These are phyloP conservation scores for Hydriomena furcata DNA, from an alignment of 2,888 invertebrate genomes.

Conservation along the genomic window DNA sequence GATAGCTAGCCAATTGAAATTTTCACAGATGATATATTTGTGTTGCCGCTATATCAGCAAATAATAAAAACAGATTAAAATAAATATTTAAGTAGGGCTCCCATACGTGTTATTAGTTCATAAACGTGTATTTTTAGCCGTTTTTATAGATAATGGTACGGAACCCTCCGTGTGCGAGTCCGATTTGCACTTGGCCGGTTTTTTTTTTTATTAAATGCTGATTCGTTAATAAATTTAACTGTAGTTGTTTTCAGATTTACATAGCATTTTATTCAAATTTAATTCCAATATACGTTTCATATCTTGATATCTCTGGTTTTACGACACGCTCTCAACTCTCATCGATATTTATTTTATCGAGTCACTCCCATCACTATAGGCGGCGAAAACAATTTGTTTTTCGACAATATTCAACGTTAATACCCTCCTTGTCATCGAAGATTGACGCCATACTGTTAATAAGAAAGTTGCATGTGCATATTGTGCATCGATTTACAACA, in stretches of 20 bases:
- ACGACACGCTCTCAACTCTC: constrained; percentile 17
- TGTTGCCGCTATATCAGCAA: no score
- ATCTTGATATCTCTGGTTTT: constrained; percentile 17
- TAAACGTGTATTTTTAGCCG: no score
- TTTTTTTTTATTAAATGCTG: constrained; percentile 12
- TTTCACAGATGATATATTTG: no score
- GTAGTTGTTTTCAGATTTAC: constrained; percentile 7
- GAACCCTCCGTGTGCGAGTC: no score
- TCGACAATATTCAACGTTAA: constrained; percentile 52
- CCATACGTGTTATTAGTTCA: no score
- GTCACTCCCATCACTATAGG: constrained; percentile 33
- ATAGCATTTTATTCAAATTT: constrained; percentile 20
- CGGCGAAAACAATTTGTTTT: constrained; percentile 50
- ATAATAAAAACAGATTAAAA: no score
- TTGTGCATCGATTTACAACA: constrained; percentile 27
- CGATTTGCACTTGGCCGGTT: no score
- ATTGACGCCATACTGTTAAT: constrained; percentile 48
- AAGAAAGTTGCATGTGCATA: constrained; percentile 39
- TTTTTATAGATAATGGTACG: no score
- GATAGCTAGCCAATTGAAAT: no score
- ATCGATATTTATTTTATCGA: constrained; percentile 31
- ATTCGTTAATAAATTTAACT: constrained; percentile 11
- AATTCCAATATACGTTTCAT: constrained; percentile 21
- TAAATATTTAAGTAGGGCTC: no score
- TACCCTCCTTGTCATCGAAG: constrained; percentile 43